phyloP scores from a whole-genome alignment of 2,113 vertebrate species.

The Heteronetta atricapilla region DNA sequence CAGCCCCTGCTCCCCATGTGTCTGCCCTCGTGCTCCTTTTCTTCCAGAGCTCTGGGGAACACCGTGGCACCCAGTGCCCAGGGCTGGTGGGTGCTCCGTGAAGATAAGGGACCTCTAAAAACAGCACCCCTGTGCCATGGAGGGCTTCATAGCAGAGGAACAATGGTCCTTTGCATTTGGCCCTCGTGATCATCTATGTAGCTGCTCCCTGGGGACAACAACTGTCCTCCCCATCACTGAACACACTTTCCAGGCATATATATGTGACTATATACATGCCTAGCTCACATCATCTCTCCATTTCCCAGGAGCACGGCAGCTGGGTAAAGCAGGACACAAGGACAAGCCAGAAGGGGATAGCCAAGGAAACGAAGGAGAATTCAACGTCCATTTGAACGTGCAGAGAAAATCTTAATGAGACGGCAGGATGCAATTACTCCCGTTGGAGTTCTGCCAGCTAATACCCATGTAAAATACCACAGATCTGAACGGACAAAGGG shows the following conservation, averaged over 20 bases:
- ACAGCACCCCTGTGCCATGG: fast-evolving
- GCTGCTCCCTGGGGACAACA: fast-evolving
- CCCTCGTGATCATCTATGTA: neutral
- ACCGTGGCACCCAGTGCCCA: neutral
- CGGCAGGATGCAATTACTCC: neutral
- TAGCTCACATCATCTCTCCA: fast-evolving
- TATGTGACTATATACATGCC: neutral
- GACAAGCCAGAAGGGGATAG: neutral
- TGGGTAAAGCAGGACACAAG: neutral
- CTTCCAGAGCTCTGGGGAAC: neutral
- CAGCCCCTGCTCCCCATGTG: neutral
- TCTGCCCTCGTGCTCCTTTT: neutral
- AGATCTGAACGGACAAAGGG: neutral
- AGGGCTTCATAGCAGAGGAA: neutral
- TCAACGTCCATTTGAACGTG: neutral
- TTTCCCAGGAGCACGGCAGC: neutral
- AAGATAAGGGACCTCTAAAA: neutral
- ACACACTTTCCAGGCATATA: neutral
- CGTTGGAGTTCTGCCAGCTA: conserved; percentile 1
- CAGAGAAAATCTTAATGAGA: neutral
- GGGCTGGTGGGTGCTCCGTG: fast-evolving
- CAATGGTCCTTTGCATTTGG: neutral
- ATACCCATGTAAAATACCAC: neutral
- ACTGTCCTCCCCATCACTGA: fast-evolving
- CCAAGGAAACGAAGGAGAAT: neutral